Conservation (phyloP, 2,888 invertebrate genomes). For the Lypha dubia region DNA sequence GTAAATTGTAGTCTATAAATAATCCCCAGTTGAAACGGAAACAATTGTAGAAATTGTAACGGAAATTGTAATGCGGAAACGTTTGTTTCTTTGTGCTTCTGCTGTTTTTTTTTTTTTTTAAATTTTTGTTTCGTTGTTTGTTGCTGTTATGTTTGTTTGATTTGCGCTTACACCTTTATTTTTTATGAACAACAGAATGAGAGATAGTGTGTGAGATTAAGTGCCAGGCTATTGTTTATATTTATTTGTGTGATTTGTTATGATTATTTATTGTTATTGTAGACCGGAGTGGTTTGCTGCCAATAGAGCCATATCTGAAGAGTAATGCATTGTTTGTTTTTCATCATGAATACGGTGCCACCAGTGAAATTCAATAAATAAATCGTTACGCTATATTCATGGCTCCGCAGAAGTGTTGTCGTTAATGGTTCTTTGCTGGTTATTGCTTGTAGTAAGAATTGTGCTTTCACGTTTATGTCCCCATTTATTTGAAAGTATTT, state of each 20-base stretch:
- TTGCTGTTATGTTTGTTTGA: too few relatives aligned
- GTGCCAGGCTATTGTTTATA: conserved; percentile 37
- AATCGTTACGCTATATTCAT: conserved; percentile 35
- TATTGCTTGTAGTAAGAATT: too few relatives aligned
- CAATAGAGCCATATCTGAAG: not conserved
- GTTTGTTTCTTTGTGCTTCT: conserved; percentile 50
- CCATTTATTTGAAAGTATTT: too few relatives aligned
- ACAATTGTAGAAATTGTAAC: conserved; percentile 68
- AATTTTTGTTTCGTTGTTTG: conserved; percentile 26
- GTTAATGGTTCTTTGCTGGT: not conserved
- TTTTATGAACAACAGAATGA: not conserved
- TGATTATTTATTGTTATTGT: conserved; percentile 17
- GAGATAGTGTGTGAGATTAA: not conserved
- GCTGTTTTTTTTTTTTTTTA: conserved; percentile 9
- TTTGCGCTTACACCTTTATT: too few relatives aligned
- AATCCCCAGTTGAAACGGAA: conserved; percentile 63
- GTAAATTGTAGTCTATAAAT: conserved; percentile 64
- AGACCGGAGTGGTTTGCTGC: not conserved
- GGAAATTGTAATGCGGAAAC: conserved; percentile 67
- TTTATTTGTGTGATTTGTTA: conserved; percentile 43
- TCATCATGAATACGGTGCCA: not conserved
- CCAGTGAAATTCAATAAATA: conserved; percentile 45
- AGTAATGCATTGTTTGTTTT: not conserved
- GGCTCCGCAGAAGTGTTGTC: not conserved
- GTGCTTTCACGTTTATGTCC: not conserved